Evolutionary conservation across 2,113 vertebrate genomes (phyloP), one percentile per base, ranked within the genome.

Genomic region (Burhinus bistriatus): DNA sequence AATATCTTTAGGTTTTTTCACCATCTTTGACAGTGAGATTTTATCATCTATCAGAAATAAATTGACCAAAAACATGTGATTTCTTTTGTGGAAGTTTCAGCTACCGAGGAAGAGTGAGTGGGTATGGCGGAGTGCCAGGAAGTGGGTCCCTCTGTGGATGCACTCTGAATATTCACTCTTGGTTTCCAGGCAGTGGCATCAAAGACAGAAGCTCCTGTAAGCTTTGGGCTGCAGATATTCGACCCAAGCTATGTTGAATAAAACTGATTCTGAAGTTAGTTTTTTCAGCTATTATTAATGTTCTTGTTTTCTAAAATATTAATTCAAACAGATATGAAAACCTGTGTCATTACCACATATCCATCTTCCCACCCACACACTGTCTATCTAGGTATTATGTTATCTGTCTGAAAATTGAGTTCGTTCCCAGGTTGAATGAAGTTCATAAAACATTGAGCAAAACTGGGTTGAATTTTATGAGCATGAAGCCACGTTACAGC

Each of bases 241-340:
- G 7, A 87, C 30, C 36, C 40, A 57, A 91, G 38, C 30, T 68
- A 12, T 19, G 57, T 38, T 58, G 78, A 89, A 91, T 14, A 65
- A 89, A 83, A 91, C 30, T 59, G 57, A 58, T 85, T 83, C 54
- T 85, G 80, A 87, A 87, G 75, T 80, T 76, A 73, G 32, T 55
- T 96, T 91, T 91, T 93, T 54, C 77, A 69, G 75, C 77, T 91
- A 34, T 83, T 95, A 95, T 87, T 94, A 93, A 87, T 49, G 75
- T 62, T 83, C 44, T 54, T 91, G 66, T 83, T 95, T 89, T 91
- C 66, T 66, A 76, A 94, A 96, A 54, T 77, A 96, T n/a, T 77
- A 64, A 57, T 87, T 84, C 83, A 83, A 83, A 58, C 49, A 90
- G 79, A 66, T 90, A 87, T 25, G 73, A 94, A 83, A 95, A 58